A percentile compares a stretch with the other conserved stretches of the same genome.
These are phyloP conservation scores for Schizopygopsis pylzovi DNA, from an alignment of 2,797 vertebrate species.

Conservation along the genomic window DNA sequence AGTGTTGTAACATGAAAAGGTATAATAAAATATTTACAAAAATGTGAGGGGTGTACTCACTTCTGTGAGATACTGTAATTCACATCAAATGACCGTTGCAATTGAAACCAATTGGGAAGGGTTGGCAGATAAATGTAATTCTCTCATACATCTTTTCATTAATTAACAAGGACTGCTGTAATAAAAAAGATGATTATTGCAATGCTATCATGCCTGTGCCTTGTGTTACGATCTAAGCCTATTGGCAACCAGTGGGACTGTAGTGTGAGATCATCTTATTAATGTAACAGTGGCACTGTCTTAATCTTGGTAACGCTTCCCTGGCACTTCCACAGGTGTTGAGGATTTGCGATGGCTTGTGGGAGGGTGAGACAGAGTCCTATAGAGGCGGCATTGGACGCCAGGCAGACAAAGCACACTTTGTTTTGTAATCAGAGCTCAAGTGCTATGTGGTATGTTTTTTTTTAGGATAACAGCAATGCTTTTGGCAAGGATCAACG, in stretches of 20 bases:
- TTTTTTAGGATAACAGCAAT: slow-evolving; percentile 10
- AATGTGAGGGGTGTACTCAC: too few species aligned
- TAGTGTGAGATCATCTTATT: slow-evolving; percentile 38
- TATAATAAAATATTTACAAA: too few species aligned
- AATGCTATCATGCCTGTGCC: background rate
- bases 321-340: slow-evolving; percentile 54
- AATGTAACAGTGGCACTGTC: slow-evolving; percentile 52
- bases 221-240: slow-evolving; percentile 32
- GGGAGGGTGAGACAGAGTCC: slow-evolving; percentile 8
- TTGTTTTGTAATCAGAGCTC: slow-evolving; percentile 47
- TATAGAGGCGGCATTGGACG: background rate
- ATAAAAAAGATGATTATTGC: slow-evolving; percentile 36
- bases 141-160: background rate
- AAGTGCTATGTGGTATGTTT: slow-evolving; percentile 24
- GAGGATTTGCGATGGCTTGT: slow-evolving; percentile 47
- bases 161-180: slow-evolving; percentile 35
- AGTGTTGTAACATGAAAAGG: too few species aligned
- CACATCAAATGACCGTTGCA: background rate
- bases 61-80: background rate
- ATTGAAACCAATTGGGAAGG: background rate
- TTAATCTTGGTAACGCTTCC: slow-evolving; percentile 61
- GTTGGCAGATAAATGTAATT: background rate
- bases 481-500: background rate
- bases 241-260: slow-evolving; percentile 41
- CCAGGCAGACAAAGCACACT: slow-evolving; percentile 32